Base-by-base conservation (phyloP, 2,113 vertebrate genomes). In the Callaeas wilsoni region DNA sequence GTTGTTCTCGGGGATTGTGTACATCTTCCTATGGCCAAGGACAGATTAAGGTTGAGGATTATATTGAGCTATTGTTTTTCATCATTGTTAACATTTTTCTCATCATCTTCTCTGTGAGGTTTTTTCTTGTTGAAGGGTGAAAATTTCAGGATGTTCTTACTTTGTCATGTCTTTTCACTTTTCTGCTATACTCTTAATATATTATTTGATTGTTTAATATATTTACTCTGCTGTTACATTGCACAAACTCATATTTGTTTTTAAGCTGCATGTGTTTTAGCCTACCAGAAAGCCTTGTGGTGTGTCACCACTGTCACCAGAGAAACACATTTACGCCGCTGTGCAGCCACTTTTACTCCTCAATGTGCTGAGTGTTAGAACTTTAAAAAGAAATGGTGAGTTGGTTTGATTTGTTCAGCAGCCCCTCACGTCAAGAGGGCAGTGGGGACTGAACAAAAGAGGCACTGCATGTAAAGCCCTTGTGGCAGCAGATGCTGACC, bases 41-140 rank as follows among this genome's bases (percentile, higher is more conserved):
- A 12, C 78, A 88, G 23, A 41, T 67, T 56, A 57, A 88, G 78
- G 68, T 56, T 96, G 83, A 86, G 77, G 39, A 86, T 50, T 53
- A 68, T 23, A 52, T 49, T 47, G n/a, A 91, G 64, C 70, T 62
- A 5, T 53, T 50, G 19, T 22, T 49, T 89, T 81, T 78, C 63
- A 83, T 41, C 62, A 41, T 35, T 35, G 22, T 57, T 52, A 64
- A 50, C 5, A 1, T 87, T 85, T 82, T 78, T 53, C 37, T 69
- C 30, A 73, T 25, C 17, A 52, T n/a, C 27, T 44, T 27, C 27
- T 64, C 16, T 26, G 4, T 4, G 22, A 70, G 23, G 14, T 12
- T 27, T 70, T 78, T 33, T 19, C 12, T 15, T 1, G 0, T 59
- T 26, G 14, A 63, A 23, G 0, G 0, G 12, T 53, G 52, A 47